A percentile compares a stretch with the other conserved stretches of the same genome.
Conservation (phyloP, 1,140 invertebrate species). For the Rhagoletis zephyria region DNA sequence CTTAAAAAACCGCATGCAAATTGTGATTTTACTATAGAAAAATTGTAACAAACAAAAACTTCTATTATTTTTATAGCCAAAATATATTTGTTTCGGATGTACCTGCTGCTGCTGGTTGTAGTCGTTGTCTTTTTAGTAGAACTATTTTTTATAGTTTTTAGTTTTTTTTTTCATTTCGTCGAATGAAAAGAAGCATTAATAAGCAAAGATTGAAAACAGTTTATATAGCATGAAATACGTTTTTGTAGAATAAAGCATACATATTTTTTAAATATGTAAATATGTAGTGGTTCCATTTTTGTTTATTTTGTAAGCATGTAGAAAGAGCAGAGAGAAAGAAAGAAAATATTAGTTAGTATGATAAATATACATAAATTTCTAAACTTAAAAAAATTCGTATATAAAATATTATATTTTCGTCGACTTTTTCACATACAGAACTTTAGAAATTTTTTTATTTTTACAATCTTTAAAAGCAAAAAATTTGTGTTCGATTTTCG, state of each 20-base stretch:
- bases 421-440: too few species aligned
- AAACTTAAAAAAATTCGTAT: neutral
- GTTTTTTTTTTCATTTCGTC: too few species aligned
- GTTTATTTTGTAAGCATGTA: slow-evolving; percentile 35
- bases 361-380: neutral
- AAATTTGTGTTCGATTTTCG: too few species aligned
- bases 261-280: neutral
- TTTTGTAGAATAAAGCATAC: neutral
- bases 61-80: neutral
- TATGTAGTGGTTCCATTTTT: slow-evolving; percentile 3
- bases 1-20: neutral
- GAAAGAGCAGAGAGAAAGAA: slow-evolving; percentile 24
- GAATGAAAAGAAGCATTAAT: slow-evolving; percentile 20
- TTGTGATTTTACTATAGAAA: neutral
- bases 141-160: slow-evolving; percentile 7
- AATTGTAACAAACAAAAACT: neutral
- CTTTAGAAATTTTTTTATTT: too few species aligned
- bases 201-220: neutral
- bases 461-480: too few species aligned
- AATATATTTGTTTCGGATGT: slow-evolving; percentile 3
- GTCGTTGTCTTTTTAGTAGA: slow-evolving; percentile 55
- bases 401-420: neutral
- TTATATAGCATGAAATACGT: neutral
- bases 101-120: slow-evolving; percentile 49
- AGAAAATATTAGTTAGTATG: neutral